These are phyloP conservation scores for Nasonovia ribisnigri DNA, from an alignment of 2,888 invertebrate genomes.

Conservation along the genomic window DNA sequence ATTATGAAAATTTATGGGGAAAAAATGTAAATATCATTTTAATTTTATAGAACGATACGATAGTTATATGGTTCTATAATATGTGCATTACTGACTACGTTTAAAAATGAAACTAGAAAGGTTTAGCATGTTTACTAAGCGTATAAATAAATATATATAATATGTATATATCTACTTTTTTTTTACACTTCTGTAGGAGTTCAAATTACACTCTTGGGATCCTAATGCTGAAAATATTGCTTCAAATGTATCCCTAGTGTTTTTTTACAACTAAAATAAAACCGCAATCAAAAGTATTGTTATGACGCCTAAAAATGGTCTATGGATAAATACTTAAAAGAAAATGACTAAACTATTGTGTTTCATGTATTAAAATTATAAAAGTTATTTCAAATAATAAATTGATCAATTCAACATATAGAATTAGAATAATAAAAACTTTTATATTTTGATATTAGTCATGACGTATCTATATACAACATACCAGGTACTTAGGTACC, in stretches of 20 bases:
- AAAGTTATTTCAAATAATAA: neutral
- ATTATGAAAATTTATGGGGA: neutral
- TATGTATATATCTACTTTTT: neutral
- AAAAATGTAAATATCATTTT: slow-evolving; percentile 40
- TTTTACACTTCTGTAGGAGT: slow-evolving; percentile 42
- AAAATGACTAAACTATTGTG: neutral
- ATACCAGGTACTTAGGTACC: neutral
- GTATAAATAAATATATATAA: slow-evolving; percentile 22
- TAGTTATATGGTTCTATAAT: neutral
- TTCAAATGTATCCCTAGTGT: slow-evolving; percentile 54
- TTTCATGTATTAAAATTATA: neutral
- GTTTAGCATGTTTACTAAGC: slow-evolving; percentile 12
- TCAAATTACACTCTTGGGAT: slow-evolving; percentile 43
- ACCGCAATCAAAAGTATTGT: slow-evolving; percentile 54
- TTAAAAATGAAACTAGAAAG: slow-evolving; percentile 44
- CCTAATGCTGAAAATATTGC: slow-evolving; percentile 37
- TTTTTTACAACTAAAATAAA: slow-evolving; percentile 50
- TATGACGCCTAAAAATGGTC: neutral
- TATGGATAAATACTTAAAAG: slow-evolving; percentile 33
- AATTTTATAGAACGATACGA: neutral
- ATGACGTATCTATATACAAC: too few species aligned
- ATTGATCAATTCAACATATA: neutral
- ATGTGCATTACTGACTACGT: neutral
- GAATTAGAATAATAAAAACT: neutral
- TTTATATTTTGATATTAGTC: neutral